Base-by-base conservation (phyloP, 2,113 vertebrate genomes). In the Neolamprologus ventralis region DNA sequence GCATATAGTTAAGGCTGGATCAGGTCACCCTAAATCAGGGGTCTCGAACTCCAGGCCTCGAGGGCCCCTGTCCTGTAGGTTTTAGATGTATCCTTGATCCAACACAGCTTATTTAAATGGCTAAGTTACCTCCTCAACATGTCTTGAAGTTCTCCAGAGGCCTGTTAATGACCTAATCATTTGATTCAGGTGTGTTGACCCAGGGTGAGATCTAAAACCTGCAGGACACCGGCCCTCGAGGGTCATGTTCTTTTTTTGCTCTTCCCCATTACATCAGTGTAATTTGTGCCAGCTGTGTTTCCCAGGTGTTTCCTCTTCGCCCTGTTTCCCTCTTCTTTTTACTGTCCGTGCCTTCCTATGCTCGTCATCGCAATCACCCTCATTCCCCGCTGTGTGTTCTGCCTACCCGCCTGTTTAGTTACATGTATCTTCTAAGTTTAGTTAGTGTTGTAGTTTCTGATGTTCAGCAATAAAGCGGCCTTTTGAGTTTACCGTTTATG, bases 21-120 rank as follows among this genome's bases (percentile, higher is more conserved):
- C 35, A 23, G 35, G 7, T 71, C n/a, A 42, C 35, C 63, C 35
- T 40, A 13, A 68, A 40, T 40, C 1, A 58, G 55, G 13, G 26
- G 23, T 58, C 23, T 58, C 0, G 1, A 58, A 58, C 55, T 28
- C 7, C 23, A 58, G 55, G 26, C 55, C 7, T 28, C 0, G 0
- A 58, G 7, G 3, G 55, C 23, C 1, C 0, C 0, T 16, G 55
- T 28, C 2, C 3, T 58, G 55, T 5, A 9, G 0, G 7, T 16
- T 58, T 58, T 28, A 16, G 35, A 37, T 9, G 35, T 4, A 0
- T 37, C 35, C 37, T 12, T 40, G 14, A 47, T 47, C 45, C 14
- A 47, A 47, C 45, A 47, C 45, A 47, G 45, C 45, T 0, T 0
- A 47, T 16, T 47, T 16, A 47, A 47, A 47, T 47, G 45, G 14